phyloP scores from a whole-genome alignment of 2,888 invertebrate species.

The Griposia aprilina region DNA sequence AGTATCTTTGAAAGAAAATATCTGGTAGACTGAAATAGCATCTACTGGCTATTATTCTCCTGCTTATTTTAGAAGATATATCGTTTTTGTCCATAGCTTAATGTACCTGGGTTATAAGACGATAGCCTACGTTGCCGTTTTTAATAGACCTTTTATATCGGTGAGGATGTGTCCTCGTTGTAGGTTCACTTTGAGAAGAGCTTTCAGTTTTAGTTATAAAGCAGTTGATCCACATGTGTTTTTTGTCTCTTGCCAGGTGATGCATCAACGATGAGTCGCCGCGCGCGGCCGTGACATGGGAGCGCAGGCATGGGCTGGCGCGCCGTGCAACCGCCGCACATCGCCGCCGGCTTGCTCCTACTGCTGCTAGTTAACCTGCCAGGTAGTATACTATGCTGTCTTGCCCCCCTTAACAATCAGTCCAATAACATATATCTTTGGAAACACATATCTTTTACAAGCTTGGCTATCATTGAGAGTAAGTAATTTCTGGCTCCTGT shows the following conservation, averaged over 20 bases:
- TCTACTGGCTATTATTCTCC: not conserved
- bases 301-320: conserved; percentile 98
- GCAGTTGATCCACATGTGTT: not conserved
- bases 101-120: not conserved
- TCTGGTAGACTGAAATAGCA: not conserved
- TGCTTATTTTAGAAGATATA: not conserved
- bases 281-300: conserved; percentile 94
- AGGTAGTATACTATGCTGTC: conserved; percentile 72
- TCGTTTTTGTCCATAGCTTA: not conserved
- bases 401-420: not conserved
- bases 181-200: not conserved
- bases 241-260: conserved; percentile 79
- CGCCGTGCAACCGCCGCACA: conserved; percentile 94
- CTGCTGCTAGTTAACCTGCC: conserved; percentile 89
- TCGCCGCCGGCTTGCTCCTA: conserved; percentile 91
- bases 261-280: conserved; percentile 94
- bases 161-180: not conserved
- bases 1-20: not conserved
- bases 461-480: conserved; percentile 9
- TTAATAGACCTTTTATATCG: not conserved
- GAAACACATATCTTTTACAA: conserved; percentile 1
- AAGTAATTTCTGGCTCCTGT: conserved; percentile 25
- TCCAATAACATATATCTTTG: not conserved
- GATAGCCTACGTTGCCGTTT: too few relatives aligned
- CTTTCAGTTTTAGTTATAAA: not conserved